phyloP scores from a whole-genome alignment of 2,888 invertebrate genomes.

The Drosophila engyochracea region DNA sequence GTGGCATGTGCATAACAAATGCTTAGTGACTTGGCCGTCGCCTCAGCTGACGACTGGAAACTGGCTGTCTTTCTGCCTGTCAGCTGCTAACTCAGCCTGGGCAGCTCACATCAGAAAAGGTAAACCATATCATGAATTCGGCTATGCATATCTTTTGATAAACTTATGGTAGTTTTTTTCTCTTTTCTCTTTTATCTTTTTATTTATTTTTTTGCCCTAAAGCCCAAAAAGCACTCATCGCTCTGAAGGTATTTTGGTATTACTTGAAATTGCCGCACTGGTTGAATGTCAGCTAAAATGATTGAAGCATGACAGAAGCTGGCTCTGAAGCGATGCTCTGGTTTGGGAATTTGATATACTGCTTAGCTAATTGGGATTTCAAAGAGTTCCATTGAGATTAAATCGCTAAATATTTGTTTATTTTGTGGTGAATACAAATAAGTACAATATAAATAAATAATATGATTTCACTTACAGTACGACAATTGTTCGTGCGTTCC shows the following conservation, averaged over 20 bases:
- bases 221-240: slow-evolving; percentile 30
- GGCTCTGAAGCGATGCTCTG: not conserved
- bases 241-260: slow-evolving; percentile 3
- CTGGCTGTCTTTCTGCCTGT: slow-evolving; percentile 35
- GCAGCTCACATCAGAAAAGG: slow-evolving; percentile 59
- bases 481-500: not conserved
- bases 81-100: slow-evolving; percentile 62
- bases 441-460: not conserved
- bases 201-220: not conserved
- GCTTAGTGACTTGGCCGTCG: slow-evolving; percentile 72
- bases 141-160: slow-evolving; percentile 66
- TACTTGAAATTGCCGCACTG: slow-evolving; percentile 14
- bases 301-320: slow-evolving; percentile 4
- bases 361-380: slow-evolving; percentile 7
- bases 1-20: slow-evolving; percentile 74
- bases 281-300: slow-evolving; percentile 8
- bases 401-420: slow-evolving; percentile 17
- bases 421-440: not conserved
- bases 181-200: not conserved
- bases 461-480: not conserved
- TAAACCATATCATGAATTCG: slow-evolving; percentile 76
- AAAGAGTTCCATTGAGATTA: not conserved
- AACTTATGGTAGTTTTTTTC: slow-evolving; percentile 28
- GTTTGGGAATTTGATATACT: slow-evolving; percentile 13
- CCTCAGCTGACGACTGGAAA: slow-evolving; percentile 48